Evolutionary conservation across 2,113 vertebrate species (phyloP).

Genomic region (Nesogale talazaci): DNA sequence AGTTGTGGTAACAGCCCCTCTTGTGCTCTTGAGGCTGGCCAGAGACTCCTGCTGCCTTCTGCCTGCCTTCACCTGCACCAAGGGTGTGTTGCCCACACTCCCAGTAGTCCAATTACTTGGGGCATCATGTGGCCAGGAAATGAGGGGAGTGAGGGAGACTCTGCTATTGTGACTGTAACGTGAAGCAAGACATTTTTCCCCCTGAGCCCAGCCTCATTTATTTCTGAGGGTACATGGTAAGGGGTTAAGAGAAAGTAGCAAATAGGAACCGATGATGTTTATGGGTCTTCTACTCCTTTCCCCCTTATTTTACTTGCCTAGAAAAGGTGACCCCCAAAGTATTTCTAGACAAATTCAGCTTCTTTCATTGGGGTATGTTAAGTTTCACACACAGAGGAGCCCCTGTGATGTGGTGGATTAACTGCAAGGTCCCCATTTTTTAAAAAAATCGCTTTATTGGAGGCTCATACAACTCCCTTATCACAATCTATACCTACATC

Average conservation of each 20-base stretch:
- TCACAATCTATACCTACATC: too few relatives aligned
- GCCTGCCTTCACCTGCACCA: neutral
- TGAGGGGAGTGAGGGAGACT: neutral
- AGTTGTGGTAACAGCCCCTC: neutral
- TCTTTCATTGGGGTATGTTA: too few relatives aligned
- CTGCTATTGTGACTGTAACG: neutral
- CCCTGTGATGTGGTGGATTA: too few relatives aligned
- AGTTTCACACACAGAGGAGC: too few relatives aligned
- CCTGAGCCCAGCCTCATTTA: neutral
- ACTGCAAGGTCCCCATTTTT: too few relatives aligned
- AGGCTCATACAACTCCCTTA: too few relatives aligned
- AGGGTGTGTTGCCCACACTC: neutral
- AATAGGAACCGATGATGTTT: neutral
- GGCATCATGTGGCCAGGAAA: neutral
- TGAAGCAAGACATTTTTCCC: neutral
- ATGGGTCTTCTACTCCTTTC: neutral
- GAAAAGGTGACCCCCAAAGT: too few relatives aligned
- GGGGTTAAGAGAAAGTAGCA: neutral
- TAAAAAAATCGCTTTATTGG: too few relatives aligned
- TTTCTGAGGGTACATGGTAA: neutral
- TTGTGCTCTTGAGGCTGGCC: neutral
- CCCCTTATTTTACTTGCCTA: neutral
- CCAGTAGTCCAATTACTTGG: neutral
- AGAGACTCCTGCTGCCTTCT: neutral
- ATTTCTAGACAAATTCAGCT: too few relatives aligned